These are phyloP conservation scores for Diglossa cyanea DNA, from an alignment of 2,797 vertebrate species.

Conservation along the genomic window DNA sequence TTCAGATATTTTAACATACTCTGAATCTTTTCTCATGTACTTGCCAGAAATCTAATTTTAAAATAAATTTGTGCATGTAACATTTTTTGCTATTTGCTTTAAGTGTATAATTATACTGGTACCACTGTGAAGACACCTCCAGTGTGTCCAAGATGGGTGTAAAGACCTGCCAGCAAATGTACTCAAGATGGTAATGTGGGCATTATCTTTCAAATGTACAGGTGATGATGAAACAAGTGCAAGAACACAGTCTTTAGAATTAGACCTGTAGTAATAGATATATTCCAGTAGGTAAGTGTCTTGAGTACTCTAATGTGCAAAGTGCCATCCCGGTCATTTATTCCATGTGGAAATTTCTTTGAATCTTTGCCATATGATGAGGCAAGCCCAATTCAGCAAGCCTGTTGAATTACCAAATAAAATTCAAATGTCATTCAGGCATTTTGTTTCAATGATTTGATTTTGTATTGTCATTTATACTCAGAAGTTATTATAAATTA, in stretches of 20 bases:
- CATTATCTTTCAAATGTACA: neutral
- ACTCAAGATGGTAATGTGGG: neutral
- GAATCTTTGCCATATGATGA: neutral
- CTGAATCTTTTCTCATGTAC: neutral
- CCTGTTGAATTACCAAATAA: neutral
- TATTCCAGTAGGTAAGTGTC: neutral
- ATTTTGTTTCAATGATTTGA: constrained; percentile 37
- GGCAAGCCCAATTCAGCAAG: neutral
- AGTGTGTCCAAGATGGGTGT: neutral
- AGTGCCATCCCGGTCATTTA: accelerated
- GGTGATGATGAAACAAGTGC: neutral
- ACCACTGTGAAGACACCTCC: neutral
- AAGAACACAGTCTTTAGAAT: neutral
- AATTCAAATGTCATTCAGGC: neutral
- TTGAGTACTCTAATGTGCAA: neutral
- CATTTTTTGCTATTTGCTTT: constrained; percentile 2
- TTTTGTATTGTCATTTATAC: constrained; percentile 19
- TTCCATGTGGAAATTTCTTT: neutral
- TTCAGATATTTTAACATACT: constrained; percentile 5
- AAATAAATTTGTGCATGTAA: neutral
- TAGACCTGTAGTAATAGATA: neutral
- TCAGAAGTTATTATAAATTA: constrained; percentile 49
- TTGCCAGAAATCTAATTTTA: constrained; percentile 32
- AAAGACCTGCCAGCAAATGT: neutral
- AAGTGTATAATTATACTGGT: neutral